A percentile compares a stretch with the other conserved stretches of the same genome.
phyloP scores from a whole-genome alignment of 1,140 invertebrate genomes.

The Gryllus bimaculatus region DNA sequence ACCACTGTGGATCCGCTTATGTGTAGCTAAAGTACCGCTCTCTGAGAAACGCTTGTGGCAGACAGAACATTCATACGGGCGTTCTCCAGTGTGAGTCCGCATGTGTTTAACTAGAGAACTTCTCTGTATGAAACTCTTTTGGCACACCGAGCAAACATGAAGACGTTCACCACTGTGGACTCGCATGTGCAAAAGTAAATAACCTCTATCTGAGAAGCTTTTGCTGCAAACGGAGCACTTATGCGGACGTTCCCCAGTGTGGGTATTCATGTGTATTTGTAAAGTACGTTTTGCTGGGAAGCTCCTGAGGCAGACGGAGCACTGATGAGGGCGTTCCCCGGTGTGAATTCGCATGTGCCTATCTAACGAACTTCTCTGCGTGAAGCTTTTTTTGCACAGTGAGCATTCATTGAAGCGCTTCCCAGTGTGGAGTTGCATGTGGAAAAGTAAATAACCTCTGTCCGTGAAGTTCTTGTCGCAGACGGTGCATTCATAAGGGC shows the following conservation, averaged over 20 bases:
- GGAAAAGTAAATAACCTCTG: background rate
- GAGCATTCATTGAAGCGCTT: background rate
- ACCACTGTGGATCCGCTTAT: slow-evolving; percentile 7
- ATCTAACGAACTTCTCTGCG: background rate
- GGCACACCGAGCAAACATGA: slow-evolving; percentile 28
- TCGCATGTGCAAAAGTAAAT: slow-evolving; percentile 33
- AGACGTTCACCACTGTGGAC: slow-evolving; percentile 32
- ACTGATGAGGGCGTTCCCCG: background rate
- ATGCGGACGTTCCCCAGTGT: slow-evolving; percentile 31
- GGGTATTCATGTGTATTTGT: slow-evolving; percentile 8
- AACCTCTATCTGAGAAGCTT: slow-evolving; percentile 34
- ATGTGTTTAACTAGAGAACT: slow-evolving; percentile 16
- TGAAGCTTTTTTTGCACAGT: background rate
- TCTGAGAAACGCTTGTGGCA: slow-evolving; percentile 8
- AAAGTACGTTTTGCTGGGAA: background rate
- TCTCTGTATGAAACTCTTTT: slow-evolving; percentile 16
- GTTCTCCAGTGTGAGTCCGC: slow-evolving; percentile 12
- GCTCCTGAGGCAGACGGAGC: background rate
- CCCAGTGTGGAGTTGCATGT: background rate
- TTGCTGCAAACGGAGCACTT: slow-evolving; percentile 33
- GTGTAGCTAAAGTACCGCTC: slow-evolving; percentile 2
- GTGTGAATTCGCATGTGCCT: background rate
- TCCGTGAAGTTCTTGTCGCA: background rate
- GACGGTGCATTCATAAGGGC: background rate
- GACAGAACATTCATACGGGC: background rate